phyloP scores from a whole-genome alignment of 2,888 invertebrate species.

The Tyria jacobaeae region DNA sequence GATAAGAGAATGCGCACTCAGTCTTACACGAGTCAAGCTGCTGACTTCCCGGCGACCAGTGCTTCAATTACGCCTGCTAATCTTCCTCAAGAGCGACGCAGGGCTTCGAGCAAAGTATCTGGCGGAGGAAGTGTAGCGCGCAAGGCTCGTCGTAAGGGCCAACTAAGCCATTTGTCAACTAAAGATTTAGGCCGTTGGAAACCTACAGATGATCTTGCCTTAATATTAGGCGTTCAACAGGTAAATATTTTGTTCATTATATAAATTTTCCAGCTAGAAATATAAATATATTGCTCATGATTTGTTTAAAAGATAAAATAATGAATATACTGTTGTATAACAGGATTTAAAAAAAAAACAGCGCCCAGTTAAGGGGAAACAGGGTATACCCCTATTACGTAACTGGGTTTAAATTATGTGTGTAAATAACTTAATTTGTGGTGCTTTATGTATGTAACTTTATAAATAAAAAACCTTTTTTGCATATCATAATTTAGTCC shows the following conservation, averaged over 20 bases:
- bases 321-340: no score
- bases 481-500: no score
- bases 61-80: constrained; percentile 61
- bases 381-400: no score
- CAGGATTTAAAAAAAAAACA: no score
- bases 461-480: no score
- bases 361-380: no score
- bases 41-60: constrained; percentile 72
- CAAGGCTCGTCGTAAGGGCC: constrained; percentile 87
- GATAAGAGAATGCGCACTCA: constrained; percentile 81
- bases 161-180: constrained; percentile 90
- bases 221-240: constrained; percentile 97
- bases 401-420: no score
- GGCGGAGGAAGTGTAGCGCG: constrained; percentile 73
- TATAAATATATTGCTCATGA: no score
- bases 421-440: no score
- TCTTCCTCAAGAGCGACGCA: constrained; percentile 65
- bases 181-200: constrained; percentile 98
- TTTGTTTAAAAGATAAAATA: no score
- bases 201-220: constrained; percentile 97
- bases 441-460: no score
- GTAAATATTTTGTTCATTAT: constrained; percentile 64
- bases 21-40: constrained; percentile 83
- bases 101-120: constrained; percentile 76
- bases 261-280: no score